These are phyloP conservation scores for Eucidaris tribuloides DNA, from an alignment of 35 echinoderm and acorn worm species.

Conservation along the genomic window DNA sequence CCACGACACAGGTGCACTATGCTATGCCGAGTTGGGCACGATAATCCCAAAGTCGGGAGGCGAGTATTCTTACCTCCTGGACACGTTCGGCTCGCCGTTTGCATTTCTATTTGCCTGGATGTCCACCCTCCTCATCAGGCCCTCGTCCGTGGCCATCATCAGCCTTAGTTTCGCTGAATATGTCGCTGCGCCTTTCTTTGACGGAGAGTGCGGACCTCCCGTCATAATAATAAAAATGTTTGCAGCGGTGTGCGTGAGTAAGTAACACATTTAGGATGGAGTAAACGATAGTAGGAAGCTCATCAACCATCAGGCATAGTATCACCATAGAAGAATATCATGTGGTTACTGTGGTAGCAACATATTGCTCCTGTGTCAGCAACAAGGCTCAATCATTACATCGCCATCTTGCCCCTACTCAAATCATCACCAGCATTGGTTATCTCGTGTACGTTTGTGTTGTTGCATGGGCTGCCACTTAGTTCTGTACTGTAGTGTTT, in stretches of 20 bases:
- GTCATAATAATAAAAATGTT: constrained; percentile 13
- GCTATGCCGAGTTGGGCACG: constrained; percentile 87
- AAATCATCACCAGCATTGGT: no score
- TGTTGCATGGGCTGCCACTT: no score
- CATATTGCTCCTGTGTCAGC: no score
- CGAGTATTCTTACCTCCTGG: constrained; percentile 73
- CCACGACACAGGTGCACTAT: constrained; percentile 77
- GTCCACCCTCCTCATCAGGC: constrained; percentile 71
- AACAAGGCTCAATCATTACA: no score
- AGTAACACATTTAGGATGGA: no score
- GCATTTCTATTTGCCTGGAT: constrained; percentile 89
- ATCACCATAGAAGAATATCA: no score
- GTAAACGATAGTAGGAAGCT: no score
- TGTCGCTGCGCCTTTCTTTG: constrained; percentile 68
- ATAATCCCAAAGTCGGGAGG: constrained; percentile 87
- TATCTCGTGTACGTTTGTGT: no score
- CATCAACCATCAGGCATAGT: no score
- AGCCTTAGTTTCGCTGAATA: constrained; percentile 82
- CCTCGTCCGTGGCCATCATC: constrained; percentile 81
- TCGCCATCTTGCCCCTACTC: no score
- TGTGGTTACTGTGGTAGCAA: no score
- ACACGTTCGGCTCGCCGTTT: constrained; percentile 60
- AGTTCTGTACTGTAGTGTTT: no score
- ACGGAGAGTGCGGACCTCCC: constrained; percentile 34
- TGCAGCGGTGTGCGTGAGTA: constrained; percentile 45